A percentile compares a stretch with the other conserved stretches of the same genome.
Evolutionary conservation across 2,888 invertebrate species (phyloP).

Genomic region (Cinara cedri): DNA sequence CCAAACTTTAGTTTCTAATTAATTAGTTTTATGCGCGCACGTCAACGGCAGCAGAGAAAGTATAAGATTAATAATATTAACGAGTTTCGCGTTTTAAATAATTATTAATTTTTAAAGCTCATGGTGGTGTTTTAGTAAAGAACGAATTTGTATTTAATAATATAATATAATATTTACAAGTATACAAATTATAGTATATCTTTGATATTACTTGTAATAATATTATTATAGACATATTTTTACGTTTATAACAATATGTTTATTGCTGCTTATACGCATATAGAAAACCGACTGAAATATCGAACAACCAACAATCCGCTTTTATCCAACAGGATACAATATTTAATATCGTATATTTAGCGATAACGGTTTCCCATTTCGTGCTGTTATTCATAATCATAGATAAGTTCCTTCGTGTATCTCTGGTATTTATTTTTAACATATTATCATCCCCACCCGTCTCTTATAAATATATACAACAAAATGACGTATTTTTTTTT

Average conservation of each 20-base stretch:
- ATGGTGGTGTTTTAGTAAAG: not conserved
- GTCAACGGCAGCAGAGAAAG: too few relatives aligned
- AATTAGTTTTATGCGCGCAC: not conserved
- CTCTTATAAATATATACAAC: constrained; percentile 5
- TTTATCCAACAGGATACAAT: constrained; percentile 49
- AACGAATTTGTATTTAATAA: not conserved
- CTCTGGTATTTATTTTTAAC: not conserved
- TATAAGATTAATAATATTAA: too few relatives aligned
- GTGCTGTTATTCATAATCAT: constrained; percentile 43
- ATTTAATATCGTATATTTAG: constrained; percentile 32
- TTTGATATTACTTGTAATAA: too few relatives aligned
- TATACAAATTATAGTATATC: too few relatives aligned
- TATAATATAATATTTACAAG: not conserved
- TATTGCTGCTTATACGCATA: not conserved
- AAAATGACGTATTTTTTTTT: not conserved
- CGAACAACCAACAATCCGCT: constrained; percentile 5
- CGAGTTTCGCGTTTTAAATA: not conserved
- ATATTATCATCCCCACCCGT: too few relatives aligned
- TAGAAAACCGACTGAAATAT: not conserved
- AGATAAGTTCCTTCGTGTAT: not conserved
- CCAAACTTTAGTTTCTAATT: not conserved
- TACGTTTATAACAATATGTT: not conserved
- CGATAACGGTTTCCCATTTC: constrained; percentile 45
- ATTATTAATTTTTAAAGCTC: not conserved
- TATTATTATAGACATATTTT: too few relatives aligned